Percentiles rank a stretch among this genome's conserved stretches.
Conservation (phyloP, 2,113 vertebrate species). For the Spermophilus dauricus region DNA sequence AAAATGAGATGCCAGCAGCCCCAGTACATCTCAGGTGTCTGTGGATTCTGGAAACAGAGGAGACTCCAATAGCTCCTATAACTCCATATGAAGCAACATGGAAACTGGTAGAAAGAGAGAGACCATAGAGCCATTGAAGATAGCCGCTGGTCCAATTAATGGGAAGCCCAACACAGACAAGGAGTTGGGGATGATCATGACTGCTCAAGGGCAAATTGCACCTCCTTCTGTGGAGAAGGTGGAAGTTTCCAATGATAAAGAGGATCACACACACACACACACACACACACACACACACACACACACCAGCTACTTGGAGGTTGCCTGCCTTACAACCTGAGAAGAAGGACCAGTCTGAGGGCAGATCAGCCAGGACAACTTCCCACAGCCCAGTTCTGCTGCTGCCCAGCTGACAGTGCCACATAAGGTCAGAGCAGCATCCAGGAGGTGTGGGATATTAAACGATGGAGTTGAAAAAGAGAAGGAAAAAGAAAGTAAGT, state of each 20-base stretch:
- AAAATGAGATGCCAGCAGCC: not conserved
- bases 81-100: not conserved
- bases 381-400: not conserved
- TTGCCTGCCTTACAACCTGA: not conserved
- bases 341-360: not conserved
- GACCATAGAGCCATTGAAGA: not conserved
- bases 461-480: not conserved
- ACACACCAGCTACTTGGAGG: not conserved
- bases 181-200: not conserved
- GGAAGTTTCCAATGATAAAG: not conserved
- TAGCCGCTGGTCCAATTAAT: not conserved
- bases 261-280: not conserved
- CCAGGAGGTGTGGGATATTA: not conserved
- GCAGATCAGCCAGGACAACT: not conserved
- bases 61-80: not conserved
- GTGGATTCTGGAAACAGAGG: not conserved
- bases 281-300: not conserved
- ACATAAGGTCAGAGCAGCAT: rapidly evolving
- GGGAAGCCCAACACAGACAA: not conserved
- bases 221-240: not conserved
- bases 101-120: not conserved
- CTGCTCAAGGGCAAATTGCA: not conserved
- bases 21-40: not conserved
- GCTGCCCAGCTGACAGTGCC: not conserved
- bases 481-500: not conserved